Evolutionary conservation across 2,888 invertebrate species (phyloP).

Genomic region (Hetaerina titia): DNA sequence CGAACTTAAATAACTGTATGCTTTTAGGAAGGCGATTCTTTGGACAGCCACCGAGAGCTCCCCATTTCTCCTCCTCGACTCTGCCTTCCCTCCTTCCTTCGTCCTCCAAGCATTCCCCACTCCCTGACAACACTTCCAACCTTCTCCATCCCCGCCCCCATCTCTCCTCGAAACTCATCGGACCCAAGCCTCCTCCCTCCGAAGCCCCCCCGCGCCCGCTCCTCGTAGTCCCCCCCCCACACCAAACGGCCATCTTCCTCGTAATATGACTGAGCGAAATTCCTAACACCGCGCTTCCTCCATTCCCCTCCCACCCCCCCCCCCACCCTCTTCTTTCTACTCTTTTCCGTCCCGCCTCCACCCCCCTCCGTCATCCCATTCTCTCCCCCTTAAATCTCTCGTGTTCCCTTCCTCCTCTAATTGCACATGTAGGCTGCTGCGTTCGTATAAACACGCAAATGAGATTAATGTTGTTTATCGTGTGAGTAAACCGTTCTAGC

Average conservation of each 20-base stretch:
- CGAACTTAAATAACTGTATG: background rate
- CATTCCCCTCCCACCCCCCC: background rate
- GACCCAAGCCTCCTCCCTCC: background rate
- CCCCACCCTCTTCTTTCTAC: background rate
- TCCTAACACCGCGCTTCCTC: constrained; percentile 28
- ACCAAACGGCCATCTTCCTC: constrained; percentile 40
- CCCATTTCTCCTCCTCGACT: background rate
- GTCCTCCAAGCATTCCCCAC: background rate
- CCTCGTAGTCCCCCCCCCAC: background rate
- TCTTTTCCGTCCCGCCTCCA: background rate
- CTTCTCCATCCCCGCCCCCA: background rate
- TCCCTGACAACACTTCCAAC: background rate
- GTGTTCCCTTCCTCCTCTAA: background rate
- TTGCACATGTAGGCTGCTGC: too few relatives aligned
- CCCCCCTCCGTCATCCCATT: background rate
- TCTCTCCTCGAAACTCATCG: background rate
- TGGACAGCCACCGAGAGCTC: constrained; percentile 4
- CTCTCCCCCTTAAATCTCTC: background rate
- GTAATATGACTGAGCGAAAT: constrained; percentile 57
- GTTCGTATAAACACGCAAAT: too few relatives aligned
- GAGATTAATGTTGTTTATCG: too few relatives aligned
- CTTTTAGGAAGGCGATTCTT: constrained; percentile 4
- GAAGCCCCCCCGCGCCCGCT: background rate
- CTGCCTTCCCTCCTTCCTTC: background rate
- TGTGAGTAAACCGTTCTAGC: too few relatives aligned